A percentile compares a stretch with the other conserved stretches of the same genome.
Evolutionary conservation across 2,113 vertebrate genomes (phyloP).

Genomic region (Brevimyrus niger): DNA sequence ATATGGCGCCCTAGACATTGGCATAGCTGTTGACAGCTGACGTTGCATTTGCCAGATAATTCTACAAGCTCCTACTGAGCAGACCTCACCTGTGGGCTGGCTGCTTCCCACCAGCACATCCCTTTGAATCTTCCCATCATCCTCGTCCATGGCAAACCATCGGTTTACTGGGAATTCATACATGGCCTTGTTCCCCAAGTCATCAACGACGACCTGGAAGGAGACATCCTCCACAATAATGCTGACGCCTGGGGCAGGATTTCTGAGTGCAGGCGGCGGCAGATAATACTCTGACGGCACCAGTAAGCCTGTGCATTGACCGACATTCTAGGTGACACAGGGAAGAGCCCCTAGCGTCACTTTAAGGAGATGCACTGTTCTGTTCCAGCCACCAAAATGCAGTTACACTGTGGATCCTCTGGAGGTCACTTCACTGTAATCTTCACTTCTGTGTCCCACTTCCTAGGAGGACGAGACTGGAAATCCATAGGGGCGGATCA

Average conservation of each 20-base stretch:
- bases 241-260: neutral
- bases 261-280: neutral
- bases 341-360: neutral
- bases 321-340: neutral
- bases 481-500: neutral
- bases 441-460: neutral
- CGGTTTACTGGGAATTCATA: slow-evolving; percentile 84
- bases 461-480: neutral
- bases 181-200: slow-evolving; percentile 86
- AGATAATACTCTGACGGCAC: neutral
- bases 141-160: slow-evolving; percentile 89
- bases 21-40: neutral
- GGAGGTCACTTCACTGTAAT: neutral
- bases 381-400: neutral
- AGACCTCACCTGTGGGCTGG: slow-evolving; percentile 77
- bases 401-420: neutral
- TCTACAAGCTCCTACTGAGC: neutral
- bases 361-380: neutral
- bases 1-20: neutral
- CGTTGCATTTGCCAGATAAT: neutral
- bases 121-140: slow-evolving; percentile 93
- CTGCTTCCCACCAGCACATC: slow-evolving; percentile 80
- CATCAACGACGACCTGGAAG: slow-evolving; percentile 79
- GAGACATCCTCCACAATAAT: neutral
- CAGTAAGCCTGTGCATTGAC: neutral